Conservation (phyloP, 2,113 vertebrate species). For the Onychostoma macrolepis region DNA sequence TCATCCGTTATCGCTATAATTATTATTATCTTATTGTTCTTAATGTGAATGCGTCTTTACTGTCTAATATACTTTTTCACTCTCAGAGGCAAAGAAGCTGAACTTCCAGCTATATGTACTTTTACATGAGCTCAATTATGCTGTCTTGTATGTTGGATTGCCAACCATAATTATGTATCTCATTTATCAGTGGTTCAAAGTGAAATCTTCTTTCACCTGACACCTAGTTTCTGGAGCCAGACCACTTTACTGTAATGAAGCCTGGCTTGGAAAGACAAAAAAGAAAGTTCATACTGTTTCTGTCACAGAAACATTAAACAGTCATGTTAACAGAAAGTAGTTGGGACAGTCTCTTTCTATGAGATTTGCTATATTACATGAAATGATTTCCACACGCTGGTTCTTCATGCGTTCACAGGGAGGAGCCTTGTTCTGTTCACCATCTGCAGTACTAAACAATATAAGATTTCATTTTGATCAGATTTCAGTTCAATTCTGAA, state of each 20-base stretch:
- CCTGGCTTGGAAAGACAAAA: slow-evolving; percentile 68
- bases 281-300: slow-evolving; percentile 59
- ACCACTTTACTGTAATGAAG: slow-evolving; percentile 66
- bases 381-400: slow-evolving; percentile 30
- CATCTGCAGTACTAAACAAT: slow-evolving; percentile 30
- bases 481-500: slow-evolving; percentile 22
- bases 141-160: slow-evolving; percentile 58
- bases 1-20: neutral
- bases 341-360: neutral
- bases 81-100: slow-evolving; percentile 31
- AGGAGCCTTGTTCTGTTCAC: slow-evolving; percentile 43
- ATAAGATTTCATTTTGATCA: slow-evolving; percentile 28
- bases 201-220: slow-evolving; percentile 52
- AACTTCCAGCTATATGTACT: slow-evolving; percentile 39
- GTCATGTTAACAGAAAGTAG: slow-evolving; percentile 36
- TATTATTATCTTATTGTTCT: neutral
- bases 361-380: slow-evolving; percentile 16
- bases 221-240: slow-evolving; percentile 58
- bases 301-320: slow-evolving; percentile 60
- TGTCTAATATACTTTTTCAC: neutral
- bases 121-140: slow-evolving; percentile 47
- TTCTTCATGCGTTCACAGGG: slow-evolving; percentile 32
- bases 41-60: neutral
- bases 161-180: slow-evolving; percentile 28
- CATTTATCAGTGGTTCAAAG: slow-evolving; percentile 54